phyloP scores from a whole-genome alignment of 2,113 vertebrate genomes.

The Origma solitaria region DNA sequence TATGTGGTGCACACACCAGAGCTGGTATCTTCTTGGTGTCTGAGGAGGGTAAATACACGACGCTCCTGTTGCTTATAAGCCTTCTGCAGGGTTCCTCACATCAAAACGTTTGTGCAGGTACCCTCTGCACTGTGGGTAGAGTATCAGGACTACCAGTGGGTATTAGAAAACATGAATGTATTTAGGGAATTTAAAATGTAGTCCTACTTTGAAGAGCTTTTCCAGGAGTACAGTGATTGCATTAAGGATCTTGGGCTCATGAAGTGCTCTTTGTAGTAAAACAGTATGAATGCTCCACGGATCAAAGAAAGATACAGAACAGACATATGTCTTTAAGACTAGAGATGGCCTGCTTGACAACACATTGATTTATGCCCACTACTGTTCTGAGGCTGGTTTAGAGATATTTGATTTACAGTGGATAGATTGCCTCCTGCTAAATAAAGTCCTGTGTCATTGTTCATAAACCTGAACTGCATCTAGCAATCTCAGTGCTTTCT shows the following conservation, averaged over 20 bases:
- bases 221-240: background rate
- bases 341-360: conserved; percentile 4
- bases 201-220: background rate
- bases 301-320: background rate
- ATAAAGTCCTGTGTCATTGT: conserved; percentile 50
- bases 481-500: background rate
- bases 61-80: background rate
- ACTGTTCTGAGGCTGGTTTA: background rate
- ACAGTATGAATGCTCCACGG: background rate
- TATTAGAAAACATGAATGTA: background rate
- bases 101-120: background rate
- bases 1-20: background rate
- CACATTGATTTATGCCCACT: conserved; percentile 35
- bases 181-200: background rate
- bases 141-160: background rate
- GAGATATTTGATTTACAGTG: conserved; percentile 45
- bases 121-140: background rate
- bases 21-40: background rate
- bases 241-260: background rate
- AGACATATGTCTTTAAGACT: conserved; percentile 12
- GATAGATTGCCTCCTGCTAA: conserved; percentile 47
- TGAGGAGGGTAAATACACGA: background rate
- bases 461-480: conserved; percentile 26
- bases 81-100: background rate
- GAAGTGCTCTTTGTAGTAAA: background rate